Percentiles rank a stretch among this genome's conserved stretches.
These are phyloP conservation scores for Callosobruchus maculatus DNA, from an alignment of 2,888 invertebrate species.

Conservation along the genomic window DNA sequence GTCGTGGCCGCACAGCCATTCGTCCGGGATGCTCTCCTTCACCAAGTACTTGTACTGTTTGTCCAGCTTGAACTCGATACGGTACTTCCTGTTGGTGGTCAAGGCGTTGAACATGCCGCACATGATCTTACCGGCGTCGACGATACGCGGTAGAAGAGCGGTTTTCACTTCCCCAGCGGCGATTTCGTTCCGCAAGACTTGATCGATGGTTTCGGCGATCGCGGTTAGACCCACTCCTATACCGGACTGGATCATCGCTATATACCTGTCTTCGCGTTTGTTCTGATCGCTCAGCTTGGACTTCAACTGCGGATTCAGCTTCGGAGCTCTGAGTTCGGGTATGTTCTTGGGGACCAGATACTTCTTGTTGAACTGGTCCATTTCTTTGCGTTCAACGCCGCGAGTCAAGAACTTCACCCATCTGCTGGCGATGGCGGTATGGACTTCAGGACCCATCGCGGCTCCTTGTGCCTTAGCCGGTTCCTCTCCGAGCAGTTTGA, in stretches of 20 bases:
- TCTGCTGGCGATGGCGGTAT: background rate
- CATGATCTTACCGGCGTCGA: background rate
- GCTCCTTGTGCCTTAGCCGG: background rate
- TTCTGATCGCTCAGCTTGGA: background rate
- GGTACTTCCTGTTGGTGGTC: background rate
- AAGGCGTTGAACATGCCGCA: background rate
- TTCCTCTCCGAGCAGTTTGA: background rate
- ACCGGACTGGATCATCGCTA: background rate
- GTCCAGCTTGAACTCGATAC: background rate
- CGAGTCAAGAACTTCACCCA: background rate
- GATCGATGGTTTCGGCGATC: background rate
- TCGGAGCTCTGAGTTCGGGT: background rate
- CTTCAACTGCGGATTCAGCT: background rate
- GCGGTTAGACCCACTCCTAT: background rate
- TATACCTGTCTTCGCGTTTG: background rate
- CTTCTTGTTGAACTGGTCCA: background rate
- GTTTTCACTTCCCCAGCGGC: background rate
- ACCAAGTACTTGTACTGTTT: background rate
- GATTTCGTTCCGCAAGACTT: background rate
- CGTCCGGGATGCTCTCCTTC: background rate
- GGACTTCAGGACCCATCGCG: background rate
- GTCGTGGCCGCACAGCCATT: background rate
- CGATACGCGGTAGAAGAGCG: background rate
- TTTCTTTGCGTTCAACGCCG: background rate
- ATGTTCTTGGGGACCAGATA: background rate